Evolutionary conservation across 2,888 invertebrate species (phyloP).

Genomic region (Cosmia trapezina): DNA sequence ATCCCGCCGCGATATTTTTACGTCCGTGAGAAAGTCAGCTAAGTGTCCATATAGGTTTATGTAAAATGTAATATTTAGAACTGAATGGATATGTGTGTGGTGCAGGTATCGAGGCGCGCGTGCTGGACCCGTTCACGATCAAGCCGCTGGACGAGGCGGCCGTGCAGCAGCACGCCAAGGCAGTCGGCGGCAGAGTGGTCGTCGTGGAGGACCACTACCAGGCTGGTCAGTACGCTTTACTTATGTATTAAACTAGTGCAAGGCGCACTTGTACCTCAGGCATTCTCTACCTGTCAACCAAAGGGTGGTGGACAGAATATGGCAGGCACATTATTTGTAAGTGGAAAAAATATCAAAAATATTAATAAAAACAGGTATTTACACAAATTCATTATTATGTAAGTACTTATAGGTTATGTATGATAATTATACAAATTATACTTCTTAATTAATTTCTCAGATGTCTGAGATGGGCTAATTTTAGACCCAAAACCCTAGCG

Average conservation of each 20-base stretch:
- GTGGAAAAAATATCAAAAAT: background rate
- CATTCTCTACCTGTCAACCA: background rate
- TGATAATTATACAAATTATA: too few species aligned
- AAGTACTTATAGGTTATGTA: too few species aligned
- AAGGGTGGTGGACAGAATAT: background rate
- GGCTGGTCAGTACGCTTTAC: constrained; percentile 91
- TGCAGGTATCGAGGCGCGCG: constrained; percentile 91
- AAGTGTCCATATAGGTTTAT: background rate
- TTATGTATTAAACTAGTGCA: background rate
- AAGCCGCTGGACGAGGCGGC: constrained; percentile 97
- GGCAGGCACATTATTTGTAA: background rate
- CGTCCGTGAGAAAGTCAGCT: too few species aligned
- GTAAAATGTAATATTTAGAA: background rate
- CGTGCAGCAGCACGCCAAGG: constrained; percentile 94
- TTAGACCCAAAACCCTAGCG: too few species aligned
- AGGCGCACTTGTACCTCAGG: background rate
- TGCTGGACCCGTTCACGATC: constrained; percentile 98
- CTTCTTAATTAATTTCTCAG: too few species aligned
- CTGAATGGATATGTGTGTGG: background rate
- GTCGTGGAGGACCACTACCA: constrained; percentile 99
- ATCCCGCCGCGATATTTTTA: too few species aligned
- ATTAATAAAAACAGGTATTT: background rate
- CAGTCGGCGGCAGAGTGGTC: constrained; percentile 95
- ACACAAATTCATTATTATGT: background rate
- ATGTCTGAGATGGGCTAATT: too few species aligned